Evolutionary conservation across 2,113 vertebrate species (phyloP).

Genomic region (Heterotilapia buettikoferi): DNA sequence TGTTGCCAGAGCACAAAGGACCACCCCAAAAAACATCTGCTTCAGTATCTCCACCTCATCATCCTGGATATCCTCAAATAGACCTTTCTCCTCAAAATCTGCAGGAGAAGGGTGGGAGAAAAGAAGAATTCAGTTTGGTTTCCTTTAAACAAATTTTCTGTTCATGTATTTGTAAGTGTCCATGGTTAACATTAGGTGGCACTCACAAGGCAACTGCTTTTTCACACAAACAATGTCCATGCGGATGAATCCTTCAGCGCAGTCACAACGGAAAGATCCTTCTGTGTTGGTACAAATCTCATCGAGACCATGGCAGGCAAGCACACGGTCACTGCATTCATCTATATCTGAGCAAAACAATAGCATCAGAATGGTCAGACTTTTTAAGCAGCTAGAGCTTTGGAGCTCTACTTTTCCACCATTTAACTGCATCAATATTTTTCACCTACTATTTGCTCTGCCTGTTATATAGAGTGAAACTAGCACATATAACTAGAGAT

Average conservation of each 20-base stretch:
- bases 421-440: background rate
- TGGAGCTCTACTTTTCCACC: background rate
- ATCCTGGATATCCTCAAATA: constrained; percentile 89
- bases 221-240: constrained; percentile 72
- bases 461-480: background rate
- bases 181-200: background rate
- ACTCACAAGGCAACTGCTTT: constrained; percentile 74
- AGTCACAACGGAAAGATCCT: constrained; percentile 83
- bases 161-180: background rate
- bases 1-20: constrained; percentile 90
- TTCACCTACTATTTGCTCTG: background rate
- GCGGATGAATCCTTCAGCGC: constrained; percentile 73
- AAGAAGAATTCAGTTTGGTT: background rate
- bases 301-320: constrained; percentile 76
- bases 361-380: background rate
- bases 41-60: constrained; percentile 93
- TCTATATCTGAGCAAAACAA: constrained; percentile 76
- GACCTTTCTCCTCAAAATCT: constrained; percentile 78
- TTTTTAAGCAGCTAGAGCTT: background rate
- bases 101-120: background rate
- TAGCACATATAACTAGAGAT: background rate
- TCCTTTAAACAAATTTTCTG: background rate
- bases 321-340: constrained; percentile 76
- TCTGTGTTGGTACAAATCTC: constrained; percentile 84
- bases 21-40: constrained; percentile 94